Conservation (phyloP, 2,113 vertebrate species). For the Dromas ardeola region DNA sequence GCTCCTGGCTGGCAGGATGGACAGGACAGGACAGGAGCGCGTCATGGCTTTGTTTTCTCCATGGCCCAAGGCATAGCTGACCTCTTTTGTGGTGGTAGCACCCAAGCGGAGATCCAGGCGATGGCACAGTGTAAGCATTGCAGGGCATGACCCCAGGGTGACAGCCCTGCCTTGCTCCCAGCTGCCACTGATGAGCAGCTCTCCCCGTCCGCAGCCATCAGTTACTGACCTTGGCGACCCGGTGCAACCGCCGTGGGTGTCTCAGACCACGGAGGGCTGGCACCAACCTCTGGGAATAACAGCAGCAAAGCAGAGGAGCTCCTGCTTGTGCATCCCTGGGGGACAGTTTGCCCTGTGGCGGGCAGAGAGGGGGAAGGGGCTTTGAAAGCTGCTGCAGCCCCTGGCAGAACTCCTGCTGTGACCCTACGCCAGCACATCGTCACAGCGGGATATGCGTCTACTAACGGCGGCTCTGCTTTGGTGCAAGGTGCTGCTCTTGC, state of each 20-base stretch:
- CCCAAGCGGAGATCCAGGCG: not conserved
- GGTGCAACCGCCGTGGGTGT: fast-evolving
- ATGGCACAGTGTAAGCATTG: fast-evolving
- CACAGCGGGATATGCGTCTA: fast-evolving
- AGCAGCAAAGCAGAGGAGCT: not conserved
- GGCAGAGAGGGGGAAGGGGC: not conserved
- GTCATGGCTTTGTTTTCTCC: not conserved
- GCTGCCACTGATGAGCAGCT: not conserved
- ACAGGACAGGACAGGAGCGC: not conserved
- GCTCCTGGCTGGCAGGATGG: not conserved
- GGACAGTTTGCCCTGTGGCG: no score
- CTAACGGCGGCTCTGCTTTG: not conserved
- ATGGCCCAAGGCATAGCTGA: not conserved
- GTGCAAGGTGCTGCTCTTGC: fast-evolving
- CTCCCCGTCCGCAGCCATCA: fast-evolving
- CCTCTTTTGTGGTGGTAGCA: not conserved
- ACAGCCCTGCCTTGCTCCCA: not conserved
- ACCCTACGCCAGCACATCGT: not conserved
- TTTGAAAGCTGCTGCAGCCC: not conserved
- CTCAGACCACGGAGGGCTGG: not conserved
- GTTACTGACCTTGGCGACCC: not conserved
- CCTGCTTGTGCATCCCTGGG: not conserved
- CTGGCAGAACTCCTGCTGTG: not conserved
- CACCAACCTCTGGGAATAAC: not conserved
- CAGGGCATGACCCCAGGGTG: not conserved